phyloP scores from a whole-genome alignment of 1,140 invertebrate species.

The Drosophila truncata region DNA sequence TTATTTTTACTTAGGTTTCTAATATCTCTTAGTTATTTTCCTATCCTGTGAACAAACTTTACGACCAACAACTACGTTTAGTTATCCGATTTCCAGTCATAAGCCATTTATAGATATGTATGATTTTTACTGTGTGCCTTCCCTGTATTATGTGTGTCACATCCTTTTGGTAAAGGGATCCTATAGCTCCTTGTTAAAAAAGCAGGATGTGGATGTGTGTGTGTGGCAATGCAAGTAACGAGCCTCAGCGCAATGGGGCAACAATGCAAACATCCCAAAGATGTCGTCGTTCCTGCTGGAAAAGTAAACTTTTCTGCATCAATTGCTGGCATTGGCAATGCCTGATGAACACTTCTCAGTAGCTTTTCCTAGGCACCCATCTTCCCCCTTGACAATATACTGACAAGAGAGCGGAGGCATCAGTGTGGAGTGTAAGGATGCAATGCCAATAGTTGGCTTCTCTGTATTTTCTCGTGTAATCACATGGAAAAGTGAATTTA shows the following conservation, averaged over 20 bases:
- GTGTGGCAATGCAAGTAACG: constrained; percentile 79
- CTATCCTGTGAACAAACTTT: not conserved
- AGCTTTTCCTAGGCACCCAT: not conserved
- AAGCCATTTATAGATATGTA: not conserved
- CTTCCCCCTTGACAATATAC: constrained; percentile 48
- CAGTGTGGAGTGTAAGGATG: constrained; percentile 3
- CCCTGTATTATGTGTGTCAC: constrained; percentile 37
- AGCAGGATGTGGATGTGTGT: constrained; percentile 22
- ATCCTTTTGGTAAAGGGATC: constrained; percentile 47
- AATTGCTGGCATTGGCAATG: constrained; percentile 66
- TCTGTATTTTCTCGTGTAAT: constrained; percentile 80
- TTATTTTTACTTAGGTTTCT: not conserved
- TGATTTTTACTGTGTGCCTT: constrained; percentile 21
- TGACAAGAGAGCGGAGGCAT: not conserved
- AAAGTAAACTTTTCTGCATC: constrained; percentile 80
- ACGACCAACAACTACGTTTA: not conserved
- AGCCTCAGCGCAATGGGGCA: constrained; percentile 47
- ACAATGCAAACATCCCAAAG: constrained; percentile 72
- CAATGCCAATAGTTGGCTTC: constrained; percentile 71
- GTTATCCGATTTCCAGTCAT: constrained; percentile 11
- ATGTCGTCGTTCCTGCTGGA: constrained; percentile 43
- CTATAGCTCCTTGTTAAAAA: constrained; percentile 38
- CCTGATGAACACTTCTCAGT: constrained; percentile 69
- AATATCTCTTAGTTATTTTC: no score
- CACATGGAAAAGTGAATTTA: constrained; percentile 84